Percentiles rank a stretch among this genome's conserved stretches.
Evolutionary conservation across 2,113 vertebrate genomes (phyloP).

Genomic region (Seriola aureovittata): DNA sequence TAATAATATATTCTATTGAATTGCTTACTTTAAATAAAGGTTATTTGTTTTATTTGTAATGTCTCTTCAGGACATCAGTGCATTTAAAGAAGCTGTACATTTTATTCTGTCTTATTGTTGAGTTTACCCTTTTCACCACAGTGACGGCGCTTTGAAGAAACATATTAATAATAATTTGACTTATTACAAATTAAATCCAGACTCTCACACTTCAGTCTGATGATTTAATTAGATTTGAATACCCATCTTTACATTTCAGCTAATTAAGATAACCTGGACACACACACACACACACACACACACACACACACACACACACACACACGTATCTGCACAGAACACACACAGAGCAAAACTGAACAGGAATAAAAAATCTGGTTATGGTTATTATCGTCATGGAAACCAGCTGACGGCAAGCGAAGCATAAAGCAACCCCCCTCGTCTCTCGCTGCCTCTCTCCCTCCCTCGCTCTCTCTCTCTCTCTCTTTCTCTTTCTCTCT

Average conservation of each 20-base stretch:
- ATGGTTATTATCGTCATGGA: slow-evolving; percentile 84
- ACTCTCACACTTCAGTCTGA: neutral
- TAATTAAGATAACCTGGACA: slow-evolving; percentile 46
- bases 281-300: slow-evolving; percentile 37
- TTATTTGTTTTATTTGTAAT: neutral
- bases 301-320: slow-evolving; percentile 27
- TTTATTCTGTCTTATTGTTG: neutral
- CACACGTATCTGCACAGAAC: slow-evolving; percentile 40
- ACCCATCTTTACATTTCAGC: slow-evolving; percentile 30
- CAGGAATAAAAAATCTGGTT: slow-evolving; percentile 72
- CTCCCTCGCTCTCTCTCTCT: no score
- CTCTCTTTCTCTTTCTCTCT: slow-evolving; percentile 11
- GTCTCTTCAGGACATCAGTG: neutral
- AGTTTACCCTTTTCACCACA: neutral
- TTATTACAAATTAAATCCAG: slow-evolving; percentile 23
- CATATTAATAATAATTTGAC: neutral
- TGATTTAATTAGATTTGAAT: slow-evolving; percentile 34
- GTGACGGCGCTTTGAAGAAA: neutral
- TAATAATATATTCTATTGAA: neutral
- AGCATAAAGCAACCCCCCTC: slow-evolving; percentile 66
- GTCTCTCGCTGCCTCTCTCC: slow-evolving; percentile 23
- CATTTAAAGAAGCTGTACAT: neutral
- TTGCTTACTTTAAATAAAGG: neutral
- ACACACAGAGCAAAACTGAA: slow-evolving; percentile 55
- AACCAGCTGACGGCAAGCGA: slow-evolving; percentile 76